Base-by-base conservation (phyloP, 2,113 vertebrate species). In the Pelvicachromis taeniatus region DNA sequence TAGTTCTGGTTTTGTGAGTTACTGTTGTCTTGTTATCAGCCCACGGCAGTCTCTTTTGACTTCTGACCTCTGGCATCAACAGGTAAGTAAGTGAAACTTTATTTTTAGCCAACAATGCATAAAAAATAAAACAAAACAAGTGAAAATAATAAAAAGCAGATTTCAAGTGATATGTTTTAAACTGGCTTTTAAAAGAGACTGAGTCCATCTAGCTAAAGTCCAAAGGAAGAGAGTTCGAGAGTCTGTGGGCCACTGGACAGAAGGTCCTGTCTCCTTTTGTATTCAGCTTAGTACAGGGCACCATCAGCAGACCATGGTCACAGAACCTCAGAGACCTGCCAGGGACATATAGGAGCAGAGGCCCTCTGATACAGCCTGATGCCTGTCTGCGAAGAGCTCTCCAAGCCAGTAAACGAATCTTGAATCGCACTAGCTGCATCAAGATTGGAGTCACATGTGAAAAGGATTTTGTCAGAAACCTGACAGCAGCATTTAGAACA, bases 181-280 rank as follows among this genome's bases (percentile, higher is more conserved):
- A 33, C 5, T 0, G 8, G 8, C 29, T 31, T 56, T 56, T 29
- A 56, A 29, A 0, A 31, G 29, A 17, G 4, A 31, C 9, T 1
- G 13, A 58, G 58, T 61, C 29, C 58, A 35, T 2, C 33, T 16
- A 19, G 19, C 16, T 61, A 35, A 61, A 61, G 58, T 61, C 31
- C 58, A 61, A 61, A 61, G 19, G 31, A 61, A 7, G 2, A 61
- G 58, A 61, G 58, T n/a, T 61, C 31, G 31, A 61, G 58, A 61
- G 9, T 17, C 31, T 35, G 5, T 3, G 14, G 58, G 5, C 58
- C 3, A 17, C 26, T 31, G 26, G 55, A 58, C 26, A 33, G 19
- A 61, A 61, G 26, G 9, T 33, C 33, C 12, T 26, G 54, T 56
- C 55, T 29, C 55, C 13, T 56, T 56, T 56, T 56, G 23, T 29